Conservation (phyloP, 2,888 invertebrate species). For the Trachelus iudaicus region DNA sequence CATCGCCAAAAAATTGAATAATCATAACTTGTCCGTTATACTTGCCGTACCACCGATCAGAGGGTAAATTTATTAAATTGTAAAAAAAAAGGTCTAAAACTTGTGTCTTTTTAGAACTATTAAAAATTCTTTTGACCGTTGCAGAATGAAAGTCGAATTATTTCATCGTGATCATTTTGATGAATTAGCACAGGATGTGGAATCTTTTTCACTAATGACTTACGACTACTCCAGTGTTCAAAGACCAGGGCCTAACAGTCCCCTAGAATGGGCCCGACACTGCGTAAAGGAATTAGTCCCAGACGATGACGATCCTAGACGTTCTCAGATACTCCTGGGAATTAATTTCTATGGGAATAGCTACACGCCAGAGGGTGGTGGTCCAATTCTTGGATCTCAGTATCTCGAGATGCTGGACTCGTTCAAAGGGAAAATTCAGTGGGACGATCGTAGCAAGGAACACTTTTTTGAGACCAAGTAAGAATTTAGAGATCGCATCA, state of each 20-base stretch:
- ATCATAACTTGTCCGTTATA: constrained; percentile 71
- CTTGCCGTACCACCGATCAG: constrained; percentile 85
- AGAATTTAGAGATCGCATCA: constrained; percentile 51
- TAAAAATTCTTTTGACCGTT: constrained; percentile 26
- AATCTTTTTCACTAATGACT: constrained; percentile 95
- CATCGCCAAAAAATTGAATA: constrained; percentile 69
- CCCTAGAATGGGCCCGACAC: constrained; percentile 82
- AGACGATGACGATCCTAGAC: constrained; percentile 69
- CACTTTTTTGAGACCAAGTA: constrained; percentile 89
- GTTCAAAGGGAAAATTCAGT: constrained; percentile 80
- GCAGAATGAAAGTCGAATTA: constrained; percentile 67
- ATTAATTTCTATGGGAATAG: constrained; percentile 95
- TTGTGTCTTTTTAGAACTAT: not conserved
- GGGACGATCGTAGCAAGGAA: constrained; percentile 83
- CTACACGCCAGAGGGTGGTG: constrained; percentile 84
- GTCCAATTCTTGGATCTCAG: constrained; percentile 82
- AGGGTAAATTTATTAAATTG: constrained; percentile 58
- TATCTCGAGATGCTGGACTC: constrained; percentile 81
- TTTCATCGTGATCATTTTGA: constrained; percentile 83
- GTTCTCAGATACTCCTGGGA: constrained; percentile 86
- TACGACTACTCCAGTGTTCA: constrained; percentile 91
- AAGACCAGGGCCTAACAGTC: constrained; percentile 91
- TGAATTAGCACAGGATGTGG: constrained; percentile 79
- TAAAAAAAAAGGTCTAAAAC: not conserved
- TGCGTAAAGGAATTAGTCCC: constrained; percentile 82